Evolutionary conservation across 1,140 invertebrate species (phyloP).

Genomic region (Vanessa tameamea): DNA sequence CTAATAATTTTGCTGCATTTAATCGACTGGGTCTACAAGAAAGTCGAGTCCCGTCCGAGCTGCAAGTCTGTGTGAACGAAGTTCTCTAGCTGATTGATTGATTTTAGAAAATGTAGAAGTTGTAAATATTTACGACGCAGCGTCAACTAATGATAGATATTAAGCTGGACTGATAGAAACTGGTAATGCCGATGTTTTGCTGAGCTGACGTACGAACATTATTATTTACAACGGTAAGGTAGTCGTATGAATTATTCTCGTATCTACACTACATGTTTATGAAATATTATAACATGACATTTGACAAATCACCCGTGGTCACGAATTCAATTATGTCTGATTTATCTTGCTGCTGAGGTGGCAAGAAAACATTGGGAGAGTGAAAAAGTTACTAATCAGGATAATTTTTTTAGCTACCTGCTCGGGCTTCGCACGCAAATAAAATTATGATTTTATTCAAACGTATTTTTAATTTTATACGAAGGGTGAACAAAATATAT

Average conservation of each 20-base stretch:
- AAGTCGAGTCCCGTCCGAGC: neutral
- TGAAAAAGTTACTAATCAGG: neutral
- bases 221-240: constrained; percentile 14
- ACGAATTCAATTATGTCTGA: constrained; percentile 4
- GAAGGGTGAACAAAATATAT: no score
- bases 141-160: constrained; percentile 21
- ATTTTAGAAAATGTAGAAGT: constrained; percentile 22
- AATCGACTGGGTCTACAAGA: neutral
- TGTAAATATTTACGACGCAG: constrained; percentile 23
- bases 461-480: no score
- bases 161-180: constrained; percentile 16
- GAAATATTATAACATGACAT: constrained; percentile 12
- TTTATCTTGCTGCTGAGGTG: constrained; percentile 4
- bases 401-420: neutral
- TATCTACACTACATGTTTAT: constrained; percentile 13
- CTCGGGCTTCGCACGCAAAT: no score
- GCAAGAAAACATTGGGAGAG: neutral
- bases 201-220: neutral
- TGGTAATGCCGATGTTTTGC: neutral
- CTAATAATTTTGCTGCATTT: neutral
- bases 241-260: constrained; percentile 23
- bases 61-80: neutral
- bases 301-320: constrained; percentile 19
- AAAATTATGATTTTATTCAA: no score
- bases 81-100: constrained; percentile 11